These are phyloP conservation scores for Aviceda subcristata DNA, from an alignment of 2,113 vertebrate species.

Conservation along the genomic window DNA sequence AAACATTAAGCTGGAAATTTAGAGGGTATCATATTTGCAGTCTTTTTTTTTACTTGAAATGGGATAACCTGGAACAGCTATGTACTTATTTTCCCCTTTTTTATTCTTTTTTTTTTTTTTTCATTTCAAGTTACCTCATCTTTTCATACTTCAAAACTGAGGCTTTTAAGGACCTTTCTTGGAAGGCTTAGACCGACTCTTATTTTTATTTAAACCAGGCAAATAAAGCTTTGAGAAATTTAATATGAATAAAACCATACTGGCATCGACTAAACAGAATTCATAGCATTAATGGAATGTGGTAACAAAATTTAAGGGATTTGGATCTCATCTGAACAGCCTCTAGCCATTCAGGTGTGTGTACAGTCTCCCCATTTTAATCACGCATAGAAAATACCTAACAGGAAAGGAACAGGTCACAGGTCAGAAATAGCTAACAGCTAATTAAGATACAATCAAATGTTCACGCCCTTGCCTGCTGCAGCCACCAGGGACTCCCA, in stretches of 20 bases:
- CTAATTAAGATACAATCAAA: background rate
- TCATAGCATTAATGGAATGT: background rate
- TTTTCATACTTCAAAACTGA: background rate
- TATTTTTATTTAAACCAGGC: background rate
- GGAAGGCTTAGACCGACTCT: background rate
- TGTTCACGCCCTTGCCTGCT: background rate
- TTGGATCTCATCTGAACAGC: background rate
- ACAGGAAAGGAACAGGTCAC: background rate
- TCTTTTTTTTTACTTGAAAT: background rate
- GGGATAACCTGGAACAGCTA: background rate
- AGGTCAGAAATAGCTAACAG: background rate
- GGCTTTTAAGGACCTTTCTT: background rate
- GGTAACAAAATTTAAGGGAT: background rate
- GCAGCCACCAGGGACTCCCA: background rate
- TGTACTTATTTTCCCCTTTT: rapidly evolving
- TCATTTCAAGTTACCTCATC: background rate
- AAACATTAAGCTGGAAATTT: background rate
- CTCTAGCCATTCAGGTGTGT: background rate
- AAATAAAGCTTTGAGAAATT: background rate
- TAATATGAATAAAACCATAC: background rate
- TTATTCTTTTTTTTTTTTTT: rapidly evolving
- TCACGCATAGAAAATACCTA: background rate
- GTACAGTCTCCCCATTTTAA: background rate
- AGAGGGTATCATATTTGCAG: background rate
- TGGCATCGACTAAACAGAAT: background rate